phyloP scores from a whole-genome alignment of 2,888 invertebrate genomes.

The Dione vanillae region DNA sequence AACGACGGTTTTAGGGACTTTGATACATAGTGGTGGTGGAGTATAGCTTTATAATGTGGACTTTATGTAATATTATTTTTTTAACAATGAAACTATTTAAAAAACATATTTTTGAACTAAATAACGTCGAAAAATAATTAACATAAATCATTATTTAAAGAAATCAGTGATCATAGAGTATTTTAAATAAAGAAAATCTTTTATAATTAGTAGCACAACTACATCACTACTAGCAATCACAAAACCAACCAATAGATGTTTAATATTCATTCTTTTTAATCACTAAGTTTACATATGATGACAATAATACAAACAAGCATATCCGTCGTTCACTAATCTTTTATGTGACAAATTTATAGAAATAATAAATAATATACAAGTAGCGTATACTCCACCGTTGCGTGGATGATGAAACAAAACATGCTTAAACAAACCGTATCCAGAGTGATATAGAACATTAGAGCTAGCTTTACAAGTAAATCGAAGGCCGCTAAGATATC shows the following conservation, averaged over 20 bases:
- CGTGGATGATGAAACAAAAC: conserved; percentile 28
- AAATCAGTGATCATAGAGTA: background rate
- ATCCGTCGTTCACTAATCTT: background rate
- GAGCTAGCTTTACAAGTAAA: conserved; percentile 83
- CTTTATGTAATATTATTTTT: too few species aligned
- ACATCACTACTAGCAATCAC: background rate
- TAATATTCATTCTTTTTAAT: background rate
- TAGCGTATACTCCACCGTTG: conserved; percentile 32
- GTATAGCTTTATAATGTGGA: conserved; percentile 25
- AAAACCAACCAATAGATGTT: background rate
- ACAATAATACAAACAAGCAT: background rate
- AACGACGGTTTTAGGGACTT: conserved; percentile 53
- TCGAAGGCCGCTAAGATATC: conserved; percentile 84
- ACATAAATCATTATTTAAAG: background rate
- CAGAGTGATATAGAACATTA: conserved; percentile 58
- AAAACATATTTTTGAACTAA: background rate
- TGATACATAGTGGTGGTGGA: conserved; percentile 36
- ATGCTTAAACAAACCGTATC: conserved; percentile 35
- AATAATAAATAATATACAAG: background rate
- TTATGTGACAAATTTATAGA: background rate
- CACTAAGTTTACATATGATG: background rate
- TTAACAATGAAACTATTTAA: too few species aligned
- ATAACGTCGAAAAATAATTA: background rate
- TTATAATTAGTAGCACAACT: background rate
- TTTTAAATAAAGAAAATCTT: background rate